A percentile compares a stretch with the other conserved stretches of the same genome.
Conservation (phyloP, 2,113 vertebrate genomes). For the Clarias batrachus region DNA sequence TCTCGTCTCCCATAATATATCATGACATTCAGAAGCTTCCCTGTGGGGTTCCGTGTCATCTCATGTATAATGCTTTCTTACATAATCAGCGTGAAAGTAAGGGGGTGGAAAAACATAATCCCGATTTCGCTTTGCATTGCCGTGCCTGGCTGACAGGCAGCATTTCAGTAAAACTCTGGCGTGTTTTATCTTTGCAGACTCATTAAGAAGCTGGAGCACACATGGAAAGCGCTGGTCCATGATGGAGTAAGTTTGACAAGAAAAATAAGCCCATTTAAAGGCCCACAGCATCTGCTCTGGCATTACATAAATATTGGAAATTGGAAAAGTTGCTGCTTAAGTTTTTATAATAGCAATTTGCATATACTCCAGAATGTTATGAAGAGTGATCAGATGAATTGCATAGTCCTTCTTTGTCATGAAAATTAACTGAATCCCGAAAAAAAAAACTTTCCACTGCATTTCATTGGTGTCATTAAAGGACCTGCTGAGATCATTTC, state of each 20-base stretch:
- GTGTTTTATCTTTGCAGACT: slow-evolving; percentile 73
- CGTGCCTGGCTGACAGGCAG: background rate
- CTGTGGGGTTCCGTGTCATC: background rate
- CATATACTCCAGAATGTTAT: too few species aligned
- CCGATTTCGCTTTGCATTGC: background rate
- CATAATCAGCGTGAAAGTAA: slow-evolving; percentile 6
- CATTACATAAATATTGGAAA: too few species aligned
- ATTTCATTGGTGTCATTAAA: too few species aligned
- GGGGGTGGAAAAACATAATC: background rate
- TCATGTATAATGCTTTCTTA: slow-evolving; percentile 11
- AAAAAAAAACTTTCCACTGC: too few species aligned
- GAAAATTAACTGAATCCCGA: too few species aligned
- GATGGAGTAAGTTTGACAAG: slow-evolving; percentile 84
- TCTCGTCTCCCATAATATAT: background rate
- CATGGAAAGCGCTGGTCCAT: slow-evolving; percentile 97
- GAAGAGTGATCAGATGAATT: too few species aligned
- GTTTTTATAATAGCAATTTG: too few species aligned
- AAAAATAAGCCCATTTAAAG: background rate
- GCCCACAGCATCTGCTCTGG: background rate
- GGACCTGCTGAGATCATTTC: too few species aligned
- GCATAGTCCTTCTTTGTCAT: too few species aligned
- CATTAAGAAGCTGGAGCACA: slow-evolving; percentile 96
- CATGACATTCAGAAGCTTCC: background rate
- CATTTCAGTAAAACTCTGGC: slow-evolving; percentile 27
- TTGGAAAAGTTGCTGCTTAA: too few species aligned